Conservation (phyloP, 2,113 vertebrate species). For the Haemorhous mexicanus region DNA sequence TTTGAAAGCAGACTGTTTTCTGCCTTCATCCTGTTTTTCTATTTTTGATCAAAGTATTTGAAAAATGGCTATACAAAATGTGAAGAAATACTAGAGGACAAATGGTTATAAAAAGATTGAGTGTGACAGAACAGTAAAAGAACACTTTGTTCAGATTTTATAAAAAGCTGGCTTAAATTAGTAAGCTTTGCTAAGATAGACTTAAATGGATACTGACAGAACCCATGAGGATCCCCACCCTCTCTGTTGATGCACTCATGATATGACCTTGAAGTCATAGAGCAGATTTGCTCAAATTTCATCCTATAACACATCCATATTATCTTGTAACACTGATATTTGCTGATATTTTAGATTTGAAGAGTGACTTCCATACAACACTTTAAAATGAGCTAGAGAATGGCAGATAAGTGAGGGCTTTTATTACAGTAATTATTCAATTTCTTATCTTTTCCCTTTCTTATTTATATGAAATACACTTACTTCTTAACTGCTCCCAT, state of each 20-base stretch:
- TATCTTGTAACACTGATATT: not conserved
- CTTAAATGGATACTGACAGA: not conserved
- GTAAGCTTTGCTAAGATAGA: not conserved
- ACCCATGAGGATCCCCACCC: not conserved
- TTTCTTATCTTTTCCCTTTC: not conserved
- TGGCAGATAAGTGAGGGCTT: not conserved
- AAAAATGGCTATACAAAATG: not conserved
- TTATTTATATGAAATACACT: conserved; percentile 21
- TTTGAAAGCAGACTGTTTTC: not conserved
- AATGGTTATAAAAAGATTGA: not conserved
- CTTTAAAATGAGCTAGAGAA: not conserved
- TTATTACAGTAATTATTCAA: not conserved
- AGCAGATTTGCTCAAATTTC: not conserved
- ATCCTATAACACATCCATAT: not conserved
- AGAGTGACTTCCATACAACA: not conserved
- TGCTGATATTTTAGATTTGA: not conserved
- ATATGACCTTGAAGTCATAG: not conserved
- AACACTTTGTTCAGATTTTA: not conserved
- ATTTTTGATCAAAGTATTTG: not conserved
- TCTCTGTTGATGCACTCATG: not conserved
- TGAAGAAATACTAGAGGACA: not conserved
- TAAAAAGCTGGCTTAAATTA: not conserved
- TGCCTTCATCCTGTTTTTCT: not conserved
- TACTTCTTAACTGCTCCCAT: conserved; percentile 81
- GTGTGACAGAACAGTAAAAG: not conserved